phyloP scores from a whole-genome alignment of 1,140 invertebrate species.

The Drosophila chauvacae region DNA sequence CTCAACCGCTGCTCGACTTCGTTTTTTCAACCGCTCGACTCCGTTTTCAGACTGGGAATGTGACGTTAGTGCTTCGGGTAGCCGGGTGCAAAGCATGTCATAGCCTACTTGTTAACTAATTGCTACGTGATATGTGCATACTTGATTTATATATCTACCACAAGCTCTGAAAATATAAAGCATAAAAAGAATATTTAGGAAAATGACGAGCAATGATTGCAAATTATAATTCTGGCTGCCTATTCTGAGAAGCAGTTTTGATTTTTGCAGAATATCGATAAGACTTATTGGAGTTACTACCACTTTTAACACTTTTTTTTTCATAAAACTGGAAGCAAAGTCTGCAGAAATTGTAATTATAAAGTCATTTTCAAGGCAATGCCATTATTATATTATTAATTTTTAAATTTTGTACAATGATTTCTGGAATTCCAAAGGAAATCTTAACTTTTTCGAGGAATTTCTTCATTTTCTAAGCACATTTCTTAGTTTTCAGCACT shows the following conservation, averaged over 20 bases:
- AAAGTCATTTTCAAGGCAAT: not conserved
- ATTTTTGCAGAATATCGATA: not conserved
- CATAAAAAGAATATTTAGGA: too few species aligned
- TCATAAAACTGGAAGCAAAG: accelerated
- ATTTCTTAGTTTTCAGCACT: not conserved
- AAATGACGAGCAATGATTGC: not conserved
- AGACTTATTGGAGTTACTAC: not conserved
- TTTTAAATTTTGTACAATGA: too few species aligned
- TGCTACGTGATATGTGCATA: not conserved
- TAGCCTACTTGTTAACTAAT: not conserved
- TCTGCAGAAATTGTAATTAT: not conserved
- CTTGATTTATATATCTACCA: not conserved
- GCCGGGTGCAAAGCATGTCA: too few species aligned
- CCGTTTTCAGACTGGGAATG: not conserved
- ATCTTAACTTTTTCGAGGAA: not conserved
- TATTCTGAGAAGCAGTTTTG: not conserved
- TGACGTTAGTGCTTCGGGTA: accelerated
- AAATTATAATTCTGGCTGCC: not conserved
- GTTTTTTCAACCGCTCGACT: not conserved
- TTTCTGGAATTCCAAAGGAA: too few species aligned
- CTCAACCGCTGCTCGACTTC: not conserved
- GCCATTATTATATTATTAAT: too few species aligned
- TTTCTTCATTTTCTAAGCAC: not conserved
- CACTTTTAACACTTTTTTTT: not conserved
- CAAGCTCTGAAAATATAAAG: not conserved